Base-by-base conservation (phyloP, 2,113 vertebrate species). In the Phalacrocorax aristotelis region DNA sequence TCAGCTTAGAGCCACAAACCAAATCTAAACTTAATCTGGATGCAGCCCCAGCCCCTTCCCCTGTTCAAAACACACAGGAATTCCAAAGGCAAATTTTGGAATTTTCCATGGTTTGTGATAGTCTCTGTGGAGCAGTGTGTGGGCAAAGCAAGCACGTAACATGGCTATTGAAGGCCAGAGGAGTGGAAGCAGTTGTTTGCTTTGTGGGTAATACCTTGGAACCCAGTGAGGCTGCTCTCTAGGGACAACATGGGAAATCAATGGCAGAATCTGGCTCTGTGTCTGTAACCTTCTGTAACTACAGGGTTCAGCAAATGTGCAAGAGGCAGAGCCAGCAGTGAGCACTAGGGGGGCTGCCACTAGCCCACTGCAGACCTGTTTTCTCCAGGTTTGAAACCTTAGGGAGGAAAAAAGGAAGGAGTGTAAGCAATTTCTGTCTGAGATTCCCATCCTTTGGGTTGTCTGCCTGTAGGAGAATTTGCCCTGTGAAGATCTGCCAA, bases 101-200 rank as follows among this genome's bases (percentile, higher is more conserved):
- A 97, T 97, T 97, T 97, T 97, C 95, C 87, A 80, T 96, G 94
- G 91, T 97, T 55, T 92, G 18, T 57, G 90, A 86, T 27, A 87
- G 82, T 88, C 94, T 60, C 91, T 87, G 57, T 42, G 96, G 94
- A 94, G 91, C 70, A 60, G 70, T 1, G 0, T 95, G 94, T 48
- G 95, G 97, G 96, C 91, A 97, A 81, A 62, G 79, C 70, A 64
- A 70, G 78, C 89, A 96, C 19, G 14, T 86, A 90, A 62, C 1
- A 3, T 58, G 66, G 48, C 66, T 85, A 16, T n/a, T 66, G 46
- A 72, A 58, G 66, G 46, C 49, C 70, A 88, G 83, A 70, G 55
- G 52, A 57, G 80, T 84, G 69, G 51, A 62, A 92, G 52, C 21
- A 52, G 34, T 82, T 87, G 57, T 94, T 95, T 84, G 36, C 57